These are phyloP conservation scores for Phrynosoma platyrhinos DNA, from an alignment of 2,113 vertebrate genomes.

Conservation along the genomic window DNA sequence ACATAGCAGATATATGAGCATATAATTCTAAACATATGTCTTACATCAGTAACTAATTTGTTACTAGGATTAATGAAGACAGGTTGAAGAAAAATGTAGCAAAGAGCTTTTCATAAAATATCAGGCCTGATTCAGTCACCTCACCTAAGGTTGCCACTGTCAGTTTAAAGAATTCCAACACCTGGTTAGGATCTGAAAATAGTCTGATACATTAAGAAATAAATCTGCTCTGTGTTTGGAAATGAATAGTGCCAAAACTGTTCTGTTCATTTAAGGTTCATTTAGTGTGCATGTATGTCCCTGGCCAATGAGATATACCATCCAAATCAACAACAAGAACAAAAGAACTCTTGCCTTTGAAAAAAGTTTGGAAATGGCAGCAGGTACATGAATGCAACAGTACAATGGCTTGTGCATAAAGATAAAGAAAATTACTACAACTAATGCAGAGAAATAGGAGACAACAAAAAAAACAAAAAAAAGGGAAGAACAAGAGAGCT, in stretches of 20 bases:
- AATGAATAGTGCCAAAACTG: background rate
- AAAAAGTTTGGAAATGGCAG: no score
- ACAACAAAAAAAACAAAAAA: no score
- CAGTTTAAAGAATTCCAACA: background rate
- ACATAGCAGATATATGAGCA: background rate
- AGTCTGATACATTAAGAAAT: background rate
- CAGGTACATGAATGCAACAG: no score
- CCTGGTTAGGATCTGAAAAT: background rate
- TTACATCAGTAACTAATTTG: conserved; percentile 16
- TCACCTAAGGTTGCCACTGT: background rate
- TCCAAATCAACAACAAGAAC: background rate
- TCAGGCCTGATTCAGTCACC: background rate
- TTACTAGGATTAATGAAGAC: conserved; percentile 19
- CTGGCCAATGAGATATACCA: background rate
- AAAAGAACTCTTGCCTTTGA: no score
- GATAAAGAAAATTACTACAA: no score
- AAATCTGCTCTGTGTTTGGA: background rate
- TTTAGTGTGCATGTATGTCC: background rate
- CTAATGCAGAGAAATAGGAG: no score
- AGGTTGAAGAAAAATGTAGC: background rate
- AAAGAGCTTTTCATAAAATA: background rate
- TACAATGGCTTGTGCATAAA: no score
- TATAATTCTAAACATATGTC: conserved; percentile 25
- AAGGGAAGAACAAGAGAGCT: no score
- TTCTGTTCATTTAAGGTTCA: background rate